Conservation (phyloP, 1,140 invertebrate genomes). For the Lordiphosa clarofinis region DNA sequence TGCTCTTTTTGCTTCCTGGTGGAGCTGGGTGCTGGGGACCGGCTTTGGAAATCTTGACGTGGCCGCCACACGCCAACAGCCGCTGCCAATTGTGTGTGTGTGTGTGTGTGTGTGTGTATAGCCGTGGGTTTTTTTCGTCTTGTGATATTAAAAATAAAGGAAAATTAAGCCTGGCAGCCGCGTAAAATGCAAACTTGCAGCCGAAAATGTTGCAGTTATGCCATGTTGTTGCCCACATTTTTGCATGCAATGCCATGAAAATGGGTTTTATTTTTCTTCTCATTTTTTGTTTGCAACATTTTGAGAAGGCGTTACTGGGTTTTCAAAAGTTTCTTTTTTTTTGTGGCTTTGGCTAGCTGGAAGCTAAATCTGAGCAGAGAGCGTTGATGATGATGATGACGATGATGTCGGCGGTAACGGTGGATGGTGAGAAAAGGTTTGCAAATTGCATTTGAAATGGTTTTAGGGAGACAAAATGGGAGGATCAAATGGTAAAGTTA, state of each 20-base stretch:
- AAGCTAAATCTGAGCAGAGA: constrained; percentile 39
- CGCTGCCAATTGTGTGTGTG: constrained; percentile 18
- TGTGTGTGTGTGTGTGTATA: constrained; percentile 32
- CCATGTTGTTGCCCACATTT: constrained; percentile 55
- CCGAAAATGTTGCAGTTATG: constrained; percentile 69
- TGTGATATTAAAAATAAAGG: constrained; percentile 70
- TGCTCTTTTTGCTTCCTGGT: constrained; percentile 61
- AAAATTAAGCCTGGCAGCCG: constrained; percentile 77
- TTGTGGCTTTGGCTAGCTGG: constrained; percentile 40
- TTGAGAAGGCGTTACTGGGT: constrained; percentile 68
- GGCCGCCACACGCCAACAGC: constrained; percentile 29
- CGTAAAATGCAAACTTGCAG: constrained; percentile 74
- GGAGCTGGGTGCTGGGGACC: constrained; percentile 28
- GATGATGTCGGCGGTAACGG: no score
- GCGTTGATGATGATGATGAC: constrained; percentile 37
- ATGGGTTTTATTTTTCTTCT: constrained; percentile 31
- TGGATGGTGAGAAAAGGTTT: constrained; percentile 42
- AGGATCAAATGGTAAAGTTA: constrained; percentile 1
- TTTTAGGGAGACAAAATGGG: constrained; percentile 4
- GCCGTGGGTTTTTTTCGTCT: constrained; percentile 64
- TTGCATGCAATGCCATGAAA: constrained; percentile 65
- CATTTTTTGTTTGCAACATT: constrained; percentile 14
- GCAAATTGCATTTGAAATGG: constrained; percentile 51
- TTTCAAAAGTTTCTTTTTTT: constrained; percentile 39
- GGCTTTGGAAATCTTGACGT: constrained; percentile 33